phyloP scores from a whole-genome alignment of 1,140 invertebrate genomes.

The Aphelenchoides avenae region DNA sequence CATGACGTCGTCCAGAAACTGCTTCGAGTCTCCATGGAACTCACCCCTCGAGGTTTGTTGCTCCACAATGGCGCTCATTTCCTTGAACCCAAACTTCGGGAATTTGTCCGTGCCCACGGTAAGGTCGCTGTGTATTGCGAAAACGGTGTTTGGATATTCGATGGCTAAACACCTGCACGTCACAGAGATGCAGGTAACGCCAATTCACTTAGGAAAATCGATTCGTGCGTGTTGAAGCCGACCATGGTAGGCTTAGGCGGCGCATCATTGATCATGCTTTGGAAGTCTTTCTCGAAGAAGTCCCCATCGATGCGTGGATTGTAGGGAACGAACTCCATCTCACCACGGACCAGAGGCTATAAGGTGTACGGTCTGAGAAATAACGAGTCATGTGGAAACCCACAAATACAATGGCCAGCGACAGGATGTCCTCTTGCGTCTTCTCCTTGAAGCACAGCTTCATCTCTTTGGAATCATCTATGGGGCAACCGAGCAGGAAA shows the following conservation, averaged over 20 bases:
- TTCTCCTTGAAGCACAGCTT: constrained; percentile 21
- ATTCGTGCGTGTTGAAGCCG: constrained; percentile 31
- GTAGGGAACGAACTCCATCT: constrained; percentile 28
- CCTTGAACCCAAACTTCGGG: constrained; percentile 3
- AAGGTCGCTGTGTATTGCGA: constrained; percentile 18
- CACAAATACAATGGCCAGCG: constrained; percentile 19
- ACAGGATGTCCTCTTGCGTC: constrained; percentile 25
- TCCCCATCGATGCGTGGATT: constrained; percentile 41
- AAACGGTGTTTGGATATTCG: constrained; percentile 16
- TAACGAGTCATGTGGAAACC: not conserved
- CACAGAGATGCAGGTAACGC: not conserved
- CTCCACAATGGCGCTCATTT: constrained; percentile 9
- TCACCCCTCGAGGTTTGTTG: constrained; percentile 14
- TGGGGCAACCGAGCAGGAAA: not conserved
- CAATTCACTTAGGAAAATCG: constrained; percentile 35
- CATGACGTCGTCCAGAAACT: constrained; percentile 4
- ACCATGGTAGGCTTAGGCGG: constrained; percentile 29
- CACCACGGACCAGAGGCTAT: constrained; percentile 12
- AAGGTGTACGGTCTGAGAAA: not conserved
- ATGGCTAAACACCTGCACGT: constrained; percentile 2
- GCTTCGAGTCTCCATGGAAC: not conserved
- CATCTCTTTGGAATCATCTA: not conserved
- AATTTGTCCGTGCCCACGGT: constrained; percentile 18
- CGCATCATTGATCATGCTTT: constrained; percentile 13
- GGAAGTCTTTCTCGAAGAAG: constrained; percentile 29